Percentiles rank a stretch among this genome's conserved stretches.
phyloP scores from a whole-genome alignment of 92 coral and sea anemone species.

The Blastomussa wellsi region DNA sequence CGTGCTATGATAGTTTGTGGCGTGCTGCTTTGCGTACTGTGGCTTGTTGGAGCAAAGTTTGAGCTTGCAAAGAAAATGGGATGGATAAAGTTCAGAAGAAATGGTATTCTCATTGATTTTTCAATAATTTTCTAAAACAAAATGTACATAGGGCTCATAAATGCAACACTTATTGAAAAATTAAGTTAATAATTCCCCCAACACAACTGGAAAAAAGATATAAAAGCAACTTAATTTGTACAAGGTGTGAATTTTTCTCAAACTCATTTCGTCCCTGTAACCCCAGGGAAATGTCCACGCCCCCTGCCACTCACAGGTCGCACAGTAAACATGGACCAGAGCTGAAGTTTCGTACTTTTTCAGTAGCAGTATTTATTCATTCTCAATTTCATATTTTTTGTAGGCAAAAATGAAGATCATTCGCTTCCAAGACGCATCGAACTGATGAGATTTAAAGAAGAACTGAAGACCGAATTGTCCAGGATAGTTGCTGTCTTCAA shows the following conservation, averaged over 20 bases:
- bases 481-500: constrained; percentile 57
- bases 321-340: not conserved
- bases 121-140: not conserved
- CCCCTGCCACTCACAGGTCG: too few species aligned
- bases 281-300: too few species aligned
- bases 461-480: constrained; percentile 69
- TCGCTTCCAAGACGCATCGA: constrained; percentile 35
- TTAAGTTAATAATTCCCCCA: not conserved
- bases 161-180: not conserved
- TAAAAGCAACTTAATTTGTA: not conserved
- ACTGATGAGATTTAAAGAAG: constrained; percentile 34
- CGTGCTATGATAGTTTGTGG: constrained; percentile 67
- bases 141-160: not conserved
- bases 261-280: too few species aligned
- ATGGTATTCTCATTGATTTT: constrained; percentile 37
- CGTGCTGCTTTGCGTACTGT: constrained; percentile 48
- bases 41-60: constrained; percentile 73
- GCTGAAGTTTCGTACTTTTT: not conserved
- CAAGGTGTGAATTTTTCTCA: not conserved
- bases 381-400: constrained; percentile 1
- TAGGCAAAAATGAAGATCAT: constrained; percentile 40
- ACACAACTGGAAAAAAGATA: not conserved
- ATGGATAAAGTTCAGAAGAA: constrained; percentile 67
- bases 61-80: constrained; percentile 80
- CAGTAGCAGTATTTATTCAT: not conserved